Conservation (phyloP, 2,113 vertebrate species). For the Eudyptes chrysolophus region DNA sequence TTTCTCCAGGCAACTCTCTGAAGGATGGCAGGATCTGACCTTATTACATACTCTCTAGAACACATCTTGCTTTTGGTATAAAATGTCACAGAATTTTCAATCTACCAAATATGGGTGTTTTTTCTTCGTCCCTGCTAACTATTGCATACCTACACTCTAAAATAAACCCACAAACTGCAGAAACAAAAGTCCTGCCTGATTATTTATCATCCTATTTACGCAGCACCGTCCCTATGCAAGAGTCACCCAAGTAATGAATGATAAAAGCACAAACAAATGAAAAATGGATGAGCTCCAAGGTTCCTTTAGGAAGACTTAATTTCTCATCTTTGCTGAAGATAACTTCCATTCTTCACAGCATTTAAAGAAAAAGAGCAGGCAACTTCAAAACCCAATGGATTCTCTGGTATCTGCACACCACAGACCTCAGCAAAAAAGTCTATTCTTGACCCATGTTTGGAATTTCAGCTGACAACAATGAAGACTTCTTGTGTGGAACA, state of each 20-base stretch:
- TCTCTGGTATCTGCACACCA: background rate
- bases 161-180: background rate
- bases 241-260: background rate
- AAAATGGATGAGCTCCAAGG: slow-evolving; percentile 27
- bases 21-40: background rate
- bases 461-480: background rate
- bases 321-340: background rate
- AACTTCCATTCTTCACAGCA: background rate
- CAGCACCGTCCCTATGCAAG: background rate
- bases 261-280: slow-evolving; percentile 37
- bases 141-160: background rate
- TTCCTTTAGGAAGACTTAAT: background rate
- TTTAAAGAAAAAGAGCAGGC: background rate
- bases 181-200: background rate
- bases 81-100: background rate
- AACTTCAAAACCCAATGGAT: background rate
- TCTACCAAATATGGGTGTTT: rapidly evolving
- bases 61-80: background rate
- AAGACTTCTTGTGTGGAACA: background rate
- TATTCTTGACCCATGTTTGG: background rate
- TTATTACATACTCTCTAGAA: background rate
- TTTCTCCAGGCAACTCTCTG: background rate
- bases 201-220: background rate
- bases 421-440: background rate
- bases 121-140: background rate